Base-by-base conservation (phyloP, 2,888 invertebrate species). In the Drosophila vallismaia region DNA sequence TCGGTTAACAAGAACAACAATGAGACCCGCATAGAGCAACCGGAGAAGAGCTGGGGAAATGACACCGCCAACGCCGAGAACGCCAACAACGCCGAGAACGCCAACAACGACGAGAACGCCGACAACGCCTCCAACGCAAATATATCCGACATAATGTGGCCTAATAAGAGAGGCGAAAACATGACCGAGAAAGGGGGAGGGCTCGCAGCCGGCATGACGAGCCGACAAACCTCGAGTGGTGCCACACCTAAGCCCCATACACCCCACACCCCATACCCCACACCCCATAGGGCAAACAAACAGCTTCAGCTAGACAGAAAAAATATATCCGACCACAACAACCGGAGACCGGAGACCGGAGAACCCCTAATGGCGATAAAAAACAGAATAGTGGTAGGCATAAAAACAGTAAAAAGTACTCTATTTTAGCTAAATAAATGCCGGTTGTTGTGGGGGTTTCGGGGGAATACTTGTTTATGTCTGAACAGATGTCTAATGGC, bases 201-300 rank as follows among this genome's bases (percentile, higher is more conserved):
- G 24, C 10, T 48, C 48, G 49, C 55, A 56, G 54, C 24, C 24
- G 57, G 51, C 36, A 45, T 36, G 33, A 44, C 53, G 57, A 49
- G 68, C 74, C 84, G 86, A 86, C 77, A 86, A 86, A 84, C 71
- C 84, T 79, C 77, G 86, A 81, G 83, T 88, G 79, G 59, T 55
- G 51, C 60, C 59, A 26, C 52, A 54, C 38, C 69, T 64, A 64
- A 51, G 36, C 76, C 71, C 45, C 71, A 19, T 51, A 12, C 60
- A 19, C 12, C 33, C 36, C 40, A 53, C 14, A 24, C 33, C 19
- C 19, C 19, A 19, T 19, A n/a, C 28, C 7, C 70, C 36, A 26
- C 28, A 38, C 29, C 6, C 36, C 40, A 10, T 53, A 29, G 45
- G 28, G 33, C 62, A 77, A 74, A 80, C 86, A 87, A 79, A 81